Conservation (phyloP, 23 tunicate genomes). For the Oikopleura dioica region DNA sequence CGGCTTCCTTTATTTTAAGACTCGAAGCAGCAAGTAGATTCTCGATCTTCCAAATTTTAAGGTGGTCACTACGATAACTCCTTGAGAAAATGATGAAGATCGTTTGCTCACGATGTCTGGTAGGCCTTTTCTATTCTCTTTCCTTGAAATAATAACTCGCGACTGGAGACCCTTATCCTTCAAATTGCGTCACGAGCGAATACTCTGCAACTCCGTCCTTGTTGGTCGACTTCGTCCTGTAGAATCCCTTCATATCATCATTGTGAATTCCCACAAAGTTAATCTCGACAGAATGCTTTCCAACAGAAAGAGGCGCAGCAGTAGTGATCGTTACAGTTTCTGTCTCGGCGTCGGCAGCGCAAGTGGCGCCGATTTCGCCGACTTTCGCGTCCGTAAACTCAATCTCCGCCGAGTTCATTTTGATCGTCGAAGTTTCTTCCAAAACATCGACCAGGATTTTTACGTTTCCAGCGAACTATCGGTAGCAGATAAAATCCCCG, state of each 20-base stretch:
- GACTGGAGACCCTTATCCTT: neutral
- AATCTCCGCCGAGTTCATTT: conserved; percentile 1
- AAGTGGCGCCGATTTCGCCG: neutral
- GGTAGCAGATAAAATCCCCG: too few relatives aligned
- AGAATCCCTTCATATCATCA: conserved; percentile 11
- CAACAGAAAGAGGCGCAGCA: neutral
- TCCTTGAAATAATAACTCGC: neutral
- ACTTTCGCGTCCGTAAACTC: neutral
- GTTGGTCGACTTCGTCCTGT: neutral
- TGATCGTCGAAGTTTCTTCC: neutral
- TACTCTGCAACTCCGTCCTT: neutral
- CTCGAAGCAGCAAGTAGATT: too few relatives aligned
- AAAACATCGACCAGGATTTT: neutral
- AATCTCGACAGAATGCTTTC: neutral
- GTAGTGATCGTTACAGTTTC: neutral
- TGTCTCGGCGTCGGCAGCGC: neutral
- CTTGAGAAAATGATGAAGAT: too few relatives aligned
- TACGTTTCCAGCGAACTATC: neutral
- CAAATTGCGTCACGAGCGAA: conserved; percentile 1
- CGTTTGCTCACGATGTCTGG: too few relatives aligned
- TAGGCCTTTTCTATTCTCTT: too few relatives aligned
- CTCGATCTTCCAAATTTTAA: too few relatives aligned
- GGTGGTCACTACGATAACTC: too few relatives aligned
- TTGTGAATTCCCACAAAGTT: neutral
- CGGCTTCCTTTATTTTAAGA: too few relatives aligned